These are phyloP conservation scores for Notodonta dromedarius DNA, from an alignment of 2,888 invertebrate genomes.

Conservation along the genomic window DNA sequence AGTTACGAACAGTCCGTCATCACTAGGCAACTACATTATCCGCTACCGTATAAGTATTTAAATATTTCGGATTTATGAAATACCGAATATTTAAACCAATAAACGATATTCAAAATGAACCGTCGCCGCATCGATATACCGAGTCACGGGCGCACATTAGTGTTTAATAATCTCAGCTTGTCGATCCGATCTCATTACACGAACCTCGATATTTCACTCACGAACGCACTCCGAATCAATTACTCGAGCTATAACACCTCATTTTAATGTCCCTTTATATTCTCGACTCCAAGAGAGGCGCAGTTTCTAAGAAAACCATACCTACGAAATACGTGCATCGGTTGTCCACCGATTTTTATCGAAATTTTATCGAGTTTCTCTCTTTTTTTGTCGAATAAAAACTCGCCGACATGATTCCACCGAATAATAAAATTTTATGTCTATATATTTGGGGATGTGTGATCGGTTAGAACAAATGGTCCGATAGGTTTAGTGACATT, in stretches of 20 bases:
- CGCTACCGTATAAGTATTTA: too few species aligned
- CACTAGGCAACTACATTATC: too few species aligned
- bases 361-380: constrained; percentile 48
- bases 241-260: constrained; percentile 36
- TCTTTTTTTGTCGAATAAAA: constrained; percentile 43
- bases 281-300: constrained; percentile 33
- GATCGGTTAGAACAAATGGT: constrained; percentile 46
- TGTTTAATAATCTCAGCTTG: constrained; percentile 41
- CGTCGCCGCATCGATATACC: background rate
- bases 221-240: constrained; percentile 46
- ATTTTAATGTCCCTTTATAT: constrained; percentile 43
- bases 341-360: constrained; percentile 58
- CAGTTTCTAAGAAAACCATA: constrained; percentile 39
- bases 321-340: constrained; percentile 49
- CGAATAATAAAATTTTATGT: constrained; percentile 66
- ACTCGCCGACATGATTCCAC: constrained; percentile 44
- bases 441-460: constrained; percentile 51
- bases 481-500: constrained; percentile 14
- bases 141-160: constrained; percentile 7
- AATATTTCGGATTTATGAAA: too few species aligned
- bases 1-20: too few species aligned
- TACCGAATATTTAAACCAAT: background rate
- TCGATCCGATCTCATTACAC: constrained; percentile 37
- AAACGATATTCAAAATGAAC: background rate
- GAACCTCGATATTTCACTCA: constrained; percentile 29